Conservation (phyloP, 1,140 invertebrate species). For the Fopius arisanus region DNA sequence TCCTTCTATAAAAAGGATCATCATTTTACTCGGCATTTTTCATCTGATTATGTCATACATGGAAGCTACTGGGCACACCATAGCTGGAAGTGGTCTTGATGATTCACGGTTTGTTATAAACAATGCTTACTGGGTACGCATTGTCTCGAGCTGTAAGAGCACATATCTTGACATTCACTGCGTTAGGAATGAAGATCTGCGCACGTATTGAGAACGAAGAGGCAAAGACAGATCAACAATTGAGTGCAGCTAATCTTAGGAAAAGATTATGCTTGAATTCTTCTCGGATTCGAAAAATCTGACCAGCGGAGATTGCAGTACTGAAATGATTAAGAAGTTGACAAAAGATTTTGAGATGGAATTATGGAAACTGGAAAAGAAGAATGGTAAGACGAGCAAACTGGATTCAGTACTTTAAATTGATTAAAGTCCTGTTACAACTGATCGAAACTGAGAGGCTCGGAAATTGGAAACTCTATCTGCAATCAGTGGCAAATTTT, state of each 20-base stretch:
- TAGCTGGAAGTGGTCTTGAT: constrained; percentile 37
- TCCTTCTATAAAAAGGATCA: constrained; percentile 33
- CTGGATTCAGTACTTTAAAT: constrained; percentile 60
- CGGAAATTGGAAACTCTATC: constrained; percentile 51
- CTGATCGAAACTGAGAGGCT: constrained; percentile 56
- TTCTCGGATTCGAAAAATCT: neutral
- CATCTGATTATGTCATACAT: constrained; percentile 2
- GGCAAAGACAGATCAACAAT: too few species aligned
- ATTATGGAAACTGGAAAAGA: neutral
- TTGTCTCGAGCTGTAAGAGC: constrained; percentile 47
- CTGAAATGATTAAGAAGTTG: neutral
- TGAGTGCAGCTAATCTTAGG: neutral
- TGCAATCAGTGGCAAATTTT: constrained; percentile 44
- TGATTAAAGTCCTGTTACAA: constrained; percentile 47
- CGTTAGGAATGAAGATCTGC: constrained; percentile 42
- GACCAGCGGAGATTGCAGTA: neutral
- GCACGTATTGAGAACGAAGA: neutral
- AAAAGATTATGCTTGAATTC: neutral
- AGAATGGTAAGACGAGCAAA: constrained; percentile 46
- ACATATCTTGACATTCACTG: constrained; percentile 36
- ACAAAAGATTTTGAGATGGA: neutral
- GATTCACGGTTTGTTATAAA: constrained; percentile 32
- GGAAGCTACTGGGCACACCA: constrained; percentile 36
- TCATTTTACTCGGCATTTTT: neutral
- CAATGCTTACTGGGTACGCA: constrained; percentile 53